phyloP scores from a whole-genome alignment of 2,888 invertebrate genomes.

The Ecdyonurus torrentis region DNA sequence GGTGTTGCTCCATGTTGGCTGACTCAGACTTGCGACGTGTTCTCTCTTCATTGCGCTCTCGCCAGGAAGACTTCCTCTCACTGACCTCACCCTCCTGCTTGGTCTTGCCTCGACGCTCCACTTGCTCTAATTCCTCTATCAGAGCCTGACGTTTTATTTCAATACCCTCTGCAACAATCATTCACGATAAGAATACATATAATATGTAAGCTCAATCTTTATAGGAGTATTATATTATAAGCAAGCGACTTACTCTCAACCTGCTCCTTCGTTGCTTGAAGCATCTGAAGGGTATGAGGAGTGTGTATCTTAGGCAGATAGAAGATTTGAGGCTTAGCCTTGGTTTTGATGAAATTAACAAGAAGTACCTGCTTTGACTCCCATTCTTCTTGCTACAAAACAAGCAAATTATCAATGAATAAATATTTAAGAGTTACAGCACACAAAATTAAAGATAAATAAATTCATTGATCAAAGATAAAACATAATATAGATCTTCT shows the following conservation, averaged over 20 bases:
- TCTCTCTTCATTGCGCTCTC: not conserved
- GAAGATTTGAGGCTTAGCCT: slow-evolving; percentile 70
- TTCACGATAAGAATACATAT: no score
- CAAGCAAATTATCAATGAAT: no score
- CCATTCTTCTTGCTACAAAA: slow-evolving; percentile 20
- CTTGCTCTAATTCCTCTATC: not conserved
- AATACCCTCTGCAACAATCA: not conserved
- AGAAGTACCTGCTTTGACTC: slow-evolving; percentile 61
- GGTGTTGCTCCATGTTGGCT: not conserved
- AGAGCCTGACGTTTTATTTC: not conserved
- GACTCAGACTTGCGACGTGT: not conserved
- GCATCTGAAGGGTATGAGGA: slow-evolving; percentile 45
- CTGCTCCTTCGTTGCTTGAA: slow-evolving; percentile 41
- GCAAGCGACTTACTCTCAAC: slow-evolving; percentile 45
- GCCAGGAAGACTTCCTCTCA: not conserved
- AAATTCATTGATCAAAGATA: no score
- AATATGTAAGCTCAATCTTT: no score
- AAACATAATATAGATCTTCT: no score
- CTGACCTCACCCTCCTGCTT: not conserved
- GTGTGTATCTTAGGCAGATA: slow-evolving; percentile 71
- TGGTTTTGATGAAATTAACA: slow-evolving; percentile 71
- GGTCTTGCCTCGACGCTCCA: not conserved
- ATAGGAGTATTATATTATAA: no score
- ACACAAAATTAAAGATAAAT: no score
- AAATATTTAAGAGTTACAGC: no score